Base-by-base conservation (phyloP, 2,888 invertebrate species). In the Palloptera scutellata region DNA sequence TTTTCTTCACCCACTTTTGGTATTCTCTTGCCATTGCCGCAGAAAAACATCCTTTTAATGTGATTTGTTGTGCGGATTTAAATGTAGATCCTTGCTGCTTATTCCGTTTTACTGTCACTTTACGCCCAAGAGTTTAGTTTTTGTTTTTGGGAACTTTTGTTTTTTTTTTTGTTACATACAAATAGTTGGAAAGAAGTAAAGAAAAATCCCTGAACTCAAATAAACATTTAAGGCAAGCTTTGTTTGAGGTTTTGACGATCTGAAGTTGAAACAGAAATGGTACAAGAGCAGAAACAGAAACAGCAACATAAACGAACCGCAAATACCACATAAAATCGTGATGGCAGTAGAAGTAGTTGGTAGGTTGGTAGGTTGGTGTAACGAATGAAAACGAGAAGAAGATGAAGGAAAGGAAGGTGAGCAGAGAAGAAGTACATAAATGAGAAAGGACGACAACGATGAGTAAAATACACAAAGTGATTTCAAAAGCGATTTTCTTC, bases 191-290 rank as follows among this genome's bases (percentile, higher is more conserved):
- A 30, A 30, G 30, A 30, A 30, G 30, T 30, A 30, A 30, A 30
- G 40, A 41, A 30, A 51, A 30, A 41, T 59, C 58, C 53, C 65
- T 15, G 11, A 52, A 53, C 65, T 65, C 42, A 65, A 65, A 58
- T 59, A 53, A 65, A 65, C 65, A 58, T 55, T 64, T 64, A 64
- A 64, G 40, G 64, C 64, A 41, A 45, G 64, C 64, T 64, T 64
- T 48, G 64, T 57, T 64, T 48, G 57, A 48, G 55, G 45, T 64
- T 30, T 64, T 57, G 64, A 64, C 48, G 64, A 45, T 42, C 62
- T 42, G 20, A n/a, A 15, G 15, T 15, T 48, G 48, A 15, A 48
- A 3, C 48, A 60, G 30, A 51, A 61, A 61, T 48, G 51, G 48
- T 8, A n/a, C 48, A n/a, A 8, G 8, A 48, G 6, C 30, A 30